A percentile compares a stretch with the other conserved stretches of the same genome.
Evolutionary conservation across 2,113 vertebrate species (phyloP).

Genomic region (Heliornis fulica): DNA sequence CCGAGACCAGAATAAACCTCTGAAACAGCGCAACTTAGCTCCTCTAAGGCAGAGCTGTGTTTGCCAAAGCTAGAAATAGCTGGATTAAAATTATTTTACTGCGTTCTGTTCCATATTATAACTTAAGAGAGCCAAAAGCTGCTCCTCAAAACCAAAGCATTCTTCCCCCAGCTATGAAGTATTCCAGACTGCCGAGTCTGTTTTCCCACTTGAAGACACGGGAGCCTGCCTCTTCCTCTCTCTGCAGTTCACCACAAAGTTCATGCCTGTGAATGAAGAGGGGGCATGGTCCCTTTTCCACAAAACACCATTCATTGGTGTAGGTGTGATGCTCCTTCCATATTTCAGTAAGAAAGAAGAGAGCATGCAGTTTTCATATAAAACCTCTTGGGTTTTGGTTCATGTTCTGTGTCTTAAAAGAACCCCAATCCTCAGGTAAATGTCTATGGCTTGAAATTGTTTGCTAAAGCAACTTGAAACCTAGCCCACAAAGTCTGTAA

Average conservation of each 20-base stretch:
- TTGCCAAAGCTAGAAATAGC: constrained; percentile 54
- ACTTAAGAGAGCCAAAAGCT: constrained; percentile 41
- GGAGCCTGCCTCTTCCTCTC: neutral
- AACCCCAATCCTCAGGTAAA: neutral
- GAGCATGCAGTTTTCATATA: neutral
- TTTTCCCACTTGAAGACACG: constrained; percentile 39
- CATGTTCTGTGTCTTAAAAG: neutral
- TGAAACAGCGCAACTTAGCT: neutral
- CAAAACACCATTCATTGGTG: neutral
- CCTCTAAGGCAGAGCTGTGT: neutral
- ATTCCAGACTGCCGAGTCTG: constrained; percentile 31
- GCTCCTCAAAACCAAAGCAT: constrained; percentile 55
- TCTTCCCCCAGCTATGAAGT: constrained; percentile 51
- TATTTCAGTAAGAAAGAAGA: neutral
- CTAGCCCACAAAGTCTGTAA: constrained; percentile 22
- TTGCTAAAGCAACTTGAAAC: constrained; percentile 29
- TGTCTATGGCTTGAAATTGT: neutral
- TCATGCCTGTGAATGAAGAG: neutral
- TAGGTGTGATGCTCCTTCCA: neutral
- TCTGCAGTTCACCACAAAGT: neutral
- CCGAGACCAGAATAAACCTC: neutral
- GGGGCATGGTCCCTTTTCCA: neutral
- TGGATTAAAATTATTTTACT: constrained; percentile 17
- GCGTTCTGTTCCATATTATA: constrained; percentile 47
- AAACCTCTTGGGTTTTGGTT: neutral